Evolutionary conservation across 2,888 invertebrate species (phyloP), one percentile per base, ranked within the genome.

Genomic region (Saturnia japonica): DNA sequence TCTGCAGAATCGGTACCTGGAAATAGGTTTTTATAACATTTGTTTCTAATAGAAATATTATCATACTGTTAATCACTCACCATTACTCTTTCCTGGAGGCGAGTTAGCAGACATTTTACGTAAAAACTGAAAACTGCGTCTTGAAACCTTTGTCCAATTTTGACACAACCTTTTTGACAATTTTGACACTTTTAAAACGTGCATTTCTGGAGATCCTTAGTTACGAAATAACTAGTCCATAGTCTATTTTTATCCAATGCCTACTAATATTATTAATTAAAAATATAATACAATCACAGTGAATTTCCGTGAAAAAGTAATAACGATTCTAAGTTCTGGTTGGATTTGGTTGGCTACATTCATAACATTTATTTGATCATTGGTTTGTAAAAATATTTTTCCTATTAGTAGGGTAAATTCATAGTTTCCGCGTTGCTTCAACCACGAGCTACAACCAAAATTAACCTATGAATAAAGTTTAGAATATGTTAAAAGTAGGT

Each of bases 71-170:
- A 64, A 70, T 69, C 74, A 80, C 87, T 85, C 77, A 93, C 93
- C 91, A 77, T 90, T 87, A 78, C 90, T 93, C 70, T 88, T 91
- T 72, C 92, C 91, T 25, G 93, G 92, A 43, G 94, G 91, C 40
- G 91, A 89, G 90, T 93, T 92, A 75, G 88, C 88, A 70, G 93
- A 93, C 93, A 94, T 94, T 87, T 86, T 90, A 76, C 78, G 82
- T 79, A 85, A 86, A 88, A 85, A 83, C 81, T 82, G 79, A 78
- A 80, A 87, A 91, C 88, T 92, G 83, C 90, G 91, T 89, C 86
- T 88, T 78, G 81, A 81, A 88, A 86, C 81, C 86, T 88, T 91
- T 87, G 88, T 87, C 85, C 87, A 85, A 80, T 80, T 81, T 83
- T 80, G 87, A 88, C 88, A 91, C 84, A 80, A 84, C 75, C 81